A percentile compares a stretch with the other conserved stretches of the same genome.
Evolutionary conservation across 2,113 vertebrate species (phyloP).

Genomic region (Nerophis lumbriciformis): DNA sequence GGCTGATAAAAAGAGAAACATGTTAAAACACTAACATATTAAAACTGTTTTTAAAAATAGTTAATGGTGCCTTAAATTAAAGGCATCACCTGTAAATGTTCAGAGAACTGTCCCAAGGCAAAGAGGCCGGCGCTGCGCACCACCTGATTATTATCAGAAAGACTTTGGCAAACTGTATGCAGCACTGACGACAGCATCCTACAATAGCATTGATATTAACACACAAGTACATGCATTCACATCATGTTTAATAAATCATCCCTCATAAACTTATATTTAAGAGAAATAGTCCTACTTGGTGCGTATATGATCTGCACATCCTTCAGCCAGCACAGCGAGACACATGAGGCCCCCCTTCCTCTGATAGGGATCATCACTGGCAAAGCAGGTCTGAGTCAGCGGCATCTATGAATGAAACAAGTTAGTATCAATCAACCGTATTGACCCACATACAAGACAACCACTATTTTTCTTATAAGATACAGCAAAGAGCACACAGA

Average conservation of each 20-base stretch:
- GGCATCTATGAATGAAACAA: constrained; percentile 67
- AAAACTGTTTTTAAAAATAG: no score
- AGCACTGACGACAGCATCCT: constrained; percentile 80
- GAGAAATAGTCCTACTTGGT: constrained; percentile 67
- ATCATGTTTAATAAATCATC: no score
- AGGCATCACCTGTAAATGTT: constrained; percentile 79
- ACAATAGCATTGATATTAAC: constrained; percentile 3
- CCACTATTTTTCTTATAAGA: no score
- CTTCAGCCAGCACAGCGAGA: constrained; percentile 85
- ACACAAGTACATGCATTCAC: neutral
- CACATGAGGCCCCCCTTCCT: constrained; percentile 84
- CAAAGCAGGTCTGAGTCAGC: constrained; percentile 72
- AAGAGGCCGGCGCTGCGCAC: constrained; percentile 82
- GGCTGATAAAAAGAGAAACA: constrained; percentile 60
- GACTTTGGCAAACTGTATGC: constrained; percentile 77
- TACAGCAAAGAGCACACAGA: no score
- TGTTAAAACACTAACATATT: neutral
- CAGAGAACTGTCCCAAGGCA: constrained; percentile 86
- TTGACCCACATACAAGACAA: no score
- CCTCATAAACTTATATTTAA: neutral
- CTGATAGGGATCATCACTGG: constrained; percentile 75
- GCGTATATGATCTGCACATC: constrained; percentile 85
- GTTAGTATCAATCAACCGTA: neutral
- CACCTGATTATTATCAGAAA: constrained; percentile 76
- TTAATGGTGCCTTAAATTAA: neutral